Evolutionary conservation across 2,888 invertebrate species (phyloP).

Genomic region (Phymatocera aterrima): DNA sequence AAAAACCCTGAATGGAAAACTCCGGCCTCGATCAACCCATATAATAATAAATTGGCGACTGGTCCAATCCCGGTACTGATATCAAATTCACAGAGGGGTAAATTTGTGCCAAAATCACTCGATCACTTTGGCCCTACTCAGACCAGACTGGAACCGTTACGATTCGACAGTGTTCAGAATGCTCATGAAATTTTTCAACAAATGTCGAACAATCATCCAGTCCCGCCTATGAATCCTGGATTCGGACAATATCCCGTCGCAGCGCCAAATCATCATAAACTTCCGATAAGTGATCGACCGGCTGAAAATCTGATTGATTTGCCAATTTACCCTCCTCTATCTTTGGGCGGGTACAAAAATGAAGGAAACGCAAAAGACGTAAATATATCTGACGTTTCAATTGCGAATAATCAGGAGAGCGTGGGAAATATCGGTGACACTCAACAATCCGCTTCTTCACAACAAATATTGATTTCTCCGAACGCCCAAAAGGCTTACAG

Average conservation of each 20-base stretch:
- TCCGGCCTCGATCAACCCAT: neutral
- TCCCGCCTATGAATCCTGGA: neutral
- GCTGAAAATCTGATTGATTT: neutral
- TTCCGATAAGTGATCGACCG: neutral
- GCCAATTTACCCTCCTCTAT: slow-evolving; percentile 23
- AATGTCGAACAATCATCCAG: neutral
- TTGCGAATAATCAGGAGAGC: slow-evolving; percentile 54
- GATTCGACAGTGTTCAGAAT: neutral
- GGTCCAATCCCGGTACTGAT: neutral
- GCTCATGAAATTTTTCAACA: neutral
- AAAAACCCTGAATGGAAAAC: neutral
- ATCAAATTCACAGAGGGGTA: neutral
- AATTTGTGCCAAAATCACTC: neutral
- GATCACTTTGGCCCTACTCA: neutral
- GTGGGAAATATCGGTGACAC: neutral
- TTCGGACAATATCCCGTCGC: neutral
- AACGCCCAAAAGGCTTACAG: neutral
- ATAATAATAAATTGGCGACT: neutral
- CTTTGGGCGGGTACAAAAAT: slow-evolving; percentile 45
- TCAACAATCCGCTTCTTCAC: neutral
- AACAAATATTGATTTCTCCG: neutral
- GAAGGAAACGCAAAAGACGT: slow-evolving; percentile 8
- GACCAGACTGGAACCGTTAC: neutral
- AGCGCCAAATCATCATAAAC: slow-evolving; percentile 21
- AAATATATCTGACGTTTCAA: neutral